A percentile compares a stretch with the other conserved stretches of the same genome.
These are phyloP conservation scores for Lithosia quadra DNA, from an alignment of 2,888 invertebrate species.

Conservation along the genomic window DNA sequence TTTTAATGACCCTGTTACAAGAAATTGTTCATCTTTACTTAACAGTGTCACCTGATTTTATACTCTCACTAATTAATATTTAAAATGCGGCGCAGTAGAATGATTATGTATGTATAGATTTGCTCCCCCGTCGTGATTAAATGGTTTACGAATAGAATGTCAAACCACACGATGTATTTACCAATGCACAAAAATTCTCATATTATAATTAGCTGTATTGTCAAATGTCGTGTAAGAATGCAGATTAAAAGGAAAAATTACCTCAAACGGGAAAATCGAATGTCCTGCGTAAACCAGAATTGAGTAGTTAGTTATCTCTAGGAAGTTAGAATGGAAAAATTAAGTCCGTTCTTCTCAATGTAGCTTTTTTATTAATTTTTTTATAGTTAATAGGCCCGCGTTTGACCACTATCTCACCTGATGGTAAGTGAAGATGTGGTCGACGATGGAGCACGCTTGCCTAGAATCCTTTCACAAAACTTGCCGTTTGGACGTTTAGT, in stretches of 20 bases:
- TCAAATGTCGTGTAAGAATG: background rate
- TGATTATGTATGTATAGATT: constrained; percentile 23
- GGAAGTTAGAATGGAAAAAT: no score
- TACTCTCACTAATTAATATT: constrained; percentile 52
- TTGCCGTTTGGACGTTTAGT: no score
- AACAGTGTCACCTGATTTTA: constrained; percentile 40
- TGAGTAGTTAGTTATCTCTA: no score
- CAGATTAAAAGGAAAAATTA: background rate
- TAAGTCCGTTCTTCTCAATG: no score
- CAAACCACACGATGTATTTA: background rate
- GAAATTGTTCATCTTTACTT: constrained; percentile 23
- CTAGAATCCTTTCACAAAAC: no score
- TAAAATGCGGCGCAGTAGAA: constrained; percentile 39
- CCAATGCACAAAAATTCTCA: background rate
- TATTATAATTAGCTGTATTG: background rate
- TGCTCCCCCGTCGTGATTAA: constrained; percentile 35
- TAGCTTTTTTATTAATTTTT: no score
- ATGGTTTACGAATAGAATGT: constrained; percentile 20
- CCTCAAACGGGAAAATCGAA: background rate
- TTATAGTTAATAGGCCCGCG: no score
- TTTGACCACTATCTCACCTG: no score
- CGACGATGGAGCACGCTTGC: no score
- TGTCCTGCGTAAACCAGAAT: background rate
- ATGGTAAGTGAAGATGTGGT: no score
- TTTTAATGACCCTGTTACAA: constrained; percentile 23